A percentile compares a stretch with the other conserved stretches of the same genome.
These are phyloP conservation scores for Brachionus paranguensis DNA, from an alignment of 1,140 invertebrate species.

Conservation along the genomic window DNA sequence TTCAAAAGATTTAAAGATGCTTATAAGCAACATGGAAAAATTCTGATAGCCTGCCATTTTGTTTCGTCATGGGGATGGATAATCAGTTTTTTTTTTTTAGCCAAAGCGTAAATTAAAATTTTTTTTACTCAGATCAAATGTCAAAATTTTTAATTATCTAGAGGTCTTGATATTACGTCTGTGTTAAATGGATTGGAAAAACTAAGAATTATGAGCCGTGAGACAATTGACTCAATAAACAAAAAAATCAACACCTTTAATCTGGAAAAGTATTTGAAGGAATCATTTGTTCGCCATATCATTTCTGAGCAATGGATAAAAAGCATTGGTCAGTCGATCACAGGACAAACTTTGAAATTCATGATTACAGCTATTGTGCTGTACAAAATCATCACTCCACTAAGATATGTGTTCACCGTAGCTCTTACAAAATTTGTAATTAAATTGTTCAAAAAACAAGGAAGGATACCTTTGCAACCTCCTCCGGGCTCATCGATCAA, in stretches of 20 bases:
- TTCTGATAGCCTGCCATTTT: conserved; percentile 17
- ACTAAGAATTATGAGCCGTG: neutral
- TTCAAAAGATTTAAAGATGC: conserved; percentile 39
- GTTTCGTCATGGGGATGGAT: neutral
- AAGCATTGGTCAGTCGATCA: neutral
- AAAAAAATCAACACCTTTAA: conserved; percentile 21
- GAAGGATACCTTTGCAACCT: conserved; percentile 15
- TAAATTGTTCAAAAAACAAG: neutral
- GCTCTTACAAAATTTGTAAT: neutral
- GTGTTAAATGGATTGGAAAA: conserved; percentile 10
- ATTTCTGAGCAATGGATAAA: neutral
- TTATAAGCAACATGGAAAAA: conserved; percentile 37
- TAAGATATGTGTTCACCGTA: conserved; percentile 16
- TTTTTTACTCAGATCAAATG: too few species aligned
- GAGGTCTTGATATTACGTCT: conserved; percentile 17
- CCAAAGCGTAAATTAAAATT: neutral
- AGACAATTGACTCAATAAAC: conserved; percentile 2
- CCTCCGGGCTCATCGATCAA: conserved; percentile 29
- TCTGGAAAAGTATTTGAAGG: neutral
- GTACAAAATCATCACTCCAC: conserved; percentile 27
- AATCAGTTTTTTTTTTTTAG: conserved; percentile 27
- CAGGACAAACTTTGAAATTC: conserved; percentile 18
- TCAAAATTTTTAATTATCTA: neutral
- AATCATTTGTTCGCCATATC: neutral
- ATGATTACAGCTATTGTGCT: conserved; percentile 17